A percentile compares a stretch with the other conserved stretches of the same genome.
Evolutionary conservation across 2,888 invertebrate species (phyloP).

Genomic region (Mantis religiosa): DNA sequence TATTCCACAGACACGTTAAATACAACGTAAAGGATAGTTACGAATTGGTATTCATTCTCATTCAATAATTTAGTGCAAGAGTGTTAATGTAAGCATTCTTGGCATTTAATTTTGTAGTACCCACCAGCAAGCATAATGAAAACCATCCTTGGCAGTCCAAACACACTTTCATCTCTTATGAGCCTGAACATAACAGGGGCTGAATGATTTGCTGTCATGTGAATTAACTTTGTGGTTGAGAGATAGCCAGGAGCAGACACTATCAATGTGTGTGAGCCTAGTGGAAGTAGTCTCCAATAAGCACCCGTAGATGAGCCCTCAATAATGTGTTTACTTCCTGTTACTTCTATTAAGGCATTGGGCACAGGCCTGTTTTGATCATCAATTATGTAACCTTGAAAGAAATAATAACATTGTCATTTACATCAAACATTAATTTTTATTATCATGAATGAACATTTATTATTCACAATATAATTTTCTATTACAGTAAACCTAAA

Average conservation of each 20-base stretch:
- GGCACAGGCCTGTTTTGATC: conserved; percentile 38
- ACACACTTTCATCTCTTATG: conserved; percentile 59
- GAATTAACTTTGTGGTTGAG: conserved; percentile 50
- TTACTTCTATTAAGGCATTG: conserved; percentile 39
- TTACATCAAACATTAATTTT: background rate
- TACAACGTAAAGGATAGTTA: no score
- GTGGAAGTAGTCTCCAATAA: conserved; percentile 40
- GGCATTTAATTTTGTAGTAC: conserved; percentile 25
- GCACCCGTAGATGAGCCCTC: conserved; percentile 38
- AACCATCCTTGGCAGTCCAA: conserved; percentile 71
- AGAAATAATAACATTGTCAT: background rate
- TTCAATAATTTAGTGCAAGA: no score
- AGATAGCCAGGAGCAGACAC: conserved; percentile 60
- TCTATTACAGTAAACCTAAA: background rate
- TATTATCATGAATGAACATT: background rate
- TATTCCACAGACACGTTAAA: no score
- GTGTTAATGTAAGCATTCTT: no score
- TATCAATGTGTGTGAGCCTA: conserved; percentile 48
- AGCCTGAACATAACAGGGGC: conserved; percentile 61
- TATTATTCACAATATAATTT: background rate
- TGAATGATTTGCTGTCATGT: conserved; percentile 41
- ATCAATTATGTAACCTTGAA: conserved; percentile 38
- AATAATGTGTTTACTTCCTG: conserved; percentile 39
- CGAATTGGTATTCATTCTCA: no score
- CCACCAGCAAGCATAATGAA: conserved; percentile 71